A percentile compares a stretch with the other conserved stretches of the same genome.
Conservation (phyloP, 2,113 vertebrate genomes). For the Percopsis transmontana region DNA sequence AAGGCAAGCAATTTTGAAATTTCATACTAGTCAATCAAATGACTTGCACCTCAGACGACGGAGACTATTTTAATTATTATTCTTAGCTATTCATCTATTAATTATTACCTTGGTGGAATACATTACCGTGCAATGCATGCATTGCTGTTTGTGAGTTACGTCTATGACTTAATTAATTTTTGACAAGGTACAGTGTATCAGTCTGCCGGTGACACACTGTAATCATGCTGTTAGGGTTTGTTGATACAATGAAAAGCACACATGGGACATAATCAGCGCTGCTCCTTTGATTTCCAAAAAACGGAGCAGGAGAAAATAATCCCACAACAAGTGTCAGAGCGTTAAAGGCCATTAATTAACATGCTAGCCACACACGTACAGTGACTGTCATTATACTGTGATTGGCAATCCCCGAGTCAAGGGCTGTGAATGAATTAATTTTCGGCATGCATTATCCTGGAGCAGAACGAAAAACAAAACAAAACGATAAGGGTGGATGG, state of each 20-base stretch:
- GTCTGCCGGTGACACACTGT: slow-evolving; percentile 66
- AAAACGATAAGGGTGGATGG: neutral
- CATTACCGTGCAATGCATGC: slow-evolving; percentile 23
- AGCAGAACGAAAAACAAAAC: slow-evolving; percentile 10
- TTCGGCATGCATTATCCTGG: neutral
- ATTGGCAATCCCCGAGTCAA: slow-evolving; percentile 48
- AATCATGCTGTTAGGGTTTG: slow-evolving; percentile 63
- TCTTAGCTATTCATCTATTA: slow-evolving; percentile 44
- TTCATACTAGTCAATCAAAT: slow-evolving; percentile 36
- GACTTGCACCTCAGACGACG: slow-evolving; percentile 56
- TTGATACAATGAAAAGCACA: slow-evolving; percentile 70
- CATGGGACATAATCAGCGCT: slow-evolving; percentile 56
- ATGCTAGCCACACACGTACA: slow-evolving; percentile 28
- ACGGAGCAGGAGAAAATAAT: slow-evolving; percentile 53
- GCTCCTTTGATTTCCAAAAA: slow-evolving; percentile 67
- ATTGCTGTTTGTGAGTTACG: slow-evolving; percentile 44
- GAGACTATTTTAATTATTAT: slow-evolving; percentile 57
- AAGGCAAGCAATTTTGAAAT: slow-evolving; percentile 45
- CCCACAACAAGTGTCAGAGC: slow-evolving; percentile 68
- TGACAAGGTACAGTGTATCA: slow-evolving; percentile 74
- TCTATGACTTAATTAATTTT: slow-evolving; percentile 78
- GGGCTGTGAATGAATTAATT: slow-evolving; percentile 39
- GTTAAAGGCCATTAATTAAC: slow-evolving; percentile 72
- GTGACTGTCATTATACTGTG: slow-evolving; percentile 24
- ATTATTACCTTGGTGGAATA: slow-evolving; percentile 36